Percentiles rank a stretch among this genome's conserved stretches.
These are phyloP conservation scores for Porites rus DNA, from an alignment of 92 coral and sea anemone species.

Conservation along the genomic window DNA sequence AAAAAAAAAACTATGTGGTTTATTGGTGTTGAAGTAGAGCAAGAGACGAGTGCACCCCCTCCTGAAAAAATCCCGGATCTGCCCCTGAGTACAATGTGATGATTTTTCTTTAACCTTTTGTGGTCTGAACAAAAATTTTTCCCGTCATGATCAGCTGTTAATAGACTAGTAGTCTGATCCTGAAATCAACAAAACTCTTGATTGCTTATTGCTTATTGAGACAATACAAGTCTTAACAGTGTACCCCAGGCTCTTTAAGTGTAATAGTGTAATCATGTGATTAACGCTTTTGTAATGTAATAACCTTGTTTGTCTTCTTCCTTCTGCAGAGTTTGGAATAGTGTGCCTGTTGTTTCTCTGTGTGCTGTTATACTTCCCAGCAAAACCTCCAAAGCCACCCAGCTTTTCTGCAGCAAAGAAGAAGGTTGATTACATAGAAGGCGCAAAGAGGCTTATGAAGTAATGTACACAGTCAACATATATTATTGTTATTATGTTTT, in stretches of 20 bases:
- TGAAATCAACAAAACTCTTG: too few relatives aligned
- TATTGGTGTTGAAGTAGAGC: too few relatives aligned
- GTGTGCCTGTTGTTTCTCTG: slow-evolving; percentile 73
- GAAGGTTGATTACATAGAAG: slow-evolving; percentile 87
- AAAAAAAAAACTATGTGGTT: too few relatives aligned
- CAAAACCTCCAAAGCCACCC: slow-evolving; percentile 97
- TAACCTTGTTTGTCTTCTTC: background rate
- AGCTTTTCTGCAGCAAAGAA: slow-evolving; percentile 92
- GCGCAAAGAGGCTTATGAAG: slow-evolving; percentile 90
- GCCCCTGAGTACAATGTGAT: too few relatives aligned
- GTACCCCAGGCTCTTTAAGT: background rate
- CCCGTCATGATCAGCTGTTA: too few relatives aligned
- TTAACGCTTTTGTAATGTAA: background rate
- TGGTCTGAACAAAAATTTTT: too few relatives aligned
- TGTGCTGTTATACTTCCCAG: slow-evolving; percentile 88
- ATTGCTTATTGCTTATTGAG: too few relatives aligned
- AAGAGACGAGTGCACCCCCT: too few relatives aligned
- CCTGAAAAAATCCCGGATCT: too few relatives aligned
- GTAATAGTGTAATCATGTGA: background rate
- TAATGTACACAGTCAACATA: background rate
- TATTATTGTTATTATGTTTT: background rate
- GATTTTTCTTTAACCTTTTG: too few relatives aligned
- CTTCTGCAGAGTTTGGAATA: slow-evolving; percentile 76
- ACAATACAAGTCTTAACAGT: too few relatives aligned
- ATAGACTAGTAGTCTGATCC: too few relatives aligned